phyloP scores from a whole-genome alignment of 2,888 invertebrate species.

The Halictus quadricinctus region DNA sequence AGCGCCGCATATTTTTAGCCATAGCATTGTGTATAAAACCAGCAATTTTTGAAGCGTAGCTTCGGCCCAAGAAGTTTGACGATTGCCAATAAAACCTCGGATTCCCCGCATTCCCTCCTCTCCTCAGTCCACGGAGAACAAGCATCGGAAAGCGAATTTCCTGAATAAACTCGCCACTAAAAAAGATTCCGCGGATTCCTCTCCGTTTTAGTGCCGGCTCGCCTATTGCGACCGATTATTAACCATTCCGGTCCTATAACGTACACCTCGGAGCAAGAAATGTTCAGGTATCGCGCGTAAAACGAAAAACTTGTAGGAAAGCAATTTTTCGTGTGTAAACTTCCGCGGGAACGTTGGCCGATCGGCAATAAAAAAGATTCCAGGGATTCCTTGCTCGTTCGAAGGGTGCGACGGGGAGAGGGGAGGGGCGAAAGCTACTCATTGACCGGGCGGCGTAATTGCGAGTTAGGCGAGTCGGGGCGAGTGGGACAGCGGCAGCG shows the following conservation, averaged over 20 bases:
- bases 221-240: not conserved
- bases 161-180: not conserved
- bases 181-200: not conserved
- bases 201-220: not conserved
- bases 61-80: not conserved
- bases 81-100: not conserved
- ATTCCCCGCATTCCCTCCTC: not conserved
- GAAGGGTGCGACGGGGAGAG: not conserved
- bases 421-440: not conserved
- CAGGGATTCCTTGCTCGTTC: not conserved
- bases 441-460: constrained; percentile 3
- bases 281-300: not conserved
- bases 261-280: not conserved
- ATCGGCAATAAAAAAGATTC: constrained; percentile 4
- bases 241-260: not conserved
- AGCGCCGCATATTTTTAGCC: too few species aligned
- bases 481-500: not conserved
- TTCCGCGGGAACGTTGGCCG: not conserved
- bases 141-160: not conserved
- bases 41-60: not conserved
- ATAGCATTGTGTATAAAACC: not conserved
- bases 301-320: not conserved
- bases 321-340: not conserved
- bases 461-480: not conserved
- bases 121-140: not conserved